A percentile compares a stretch with the other conserved stretches of the same genome.
These are phyloP conservation scores for Phthorimaea operculella DNA, from an alignment of 1,140 invertebrate species.

Conservation along the genomic window DNA sequence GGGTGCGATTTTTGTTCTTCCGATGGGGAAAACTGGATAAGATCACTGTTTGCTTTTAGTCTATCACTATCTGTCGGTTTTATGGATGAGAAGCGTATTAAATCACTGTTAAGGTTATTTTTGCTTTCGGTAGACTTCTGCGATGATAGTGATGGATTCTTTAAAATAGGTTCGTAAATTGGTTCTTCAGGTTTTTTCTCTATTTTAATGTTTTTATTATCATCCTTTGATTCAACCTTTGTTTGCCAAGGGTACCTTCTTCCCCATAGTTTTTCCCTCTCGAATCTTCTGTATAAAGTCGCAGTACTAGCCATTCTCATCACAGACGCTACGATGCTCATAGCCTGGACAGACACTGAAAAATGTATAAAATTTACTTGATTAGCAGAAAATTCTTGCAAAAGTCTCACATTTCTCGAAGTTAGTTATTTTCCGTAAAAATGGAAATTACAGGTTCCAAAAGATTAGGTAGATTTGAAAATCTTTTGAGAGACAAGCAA, in stretches of 20 bases:
- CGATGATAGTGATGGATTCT: constrained; percentile 25
- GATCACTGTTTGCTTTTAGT: constrained; percentile 37
- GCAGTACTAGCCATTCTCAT: constrained; percentile 75
- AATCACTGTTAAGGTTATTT: constrained; percentile 37
- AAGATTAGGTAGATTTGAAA: too few relatives aligned
- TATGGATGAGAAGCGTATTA: constrained; percentile 53
- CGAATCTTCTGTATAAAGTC: constrained; percentile 78
- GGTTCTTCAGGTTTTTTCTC: constrained; percentile 22
- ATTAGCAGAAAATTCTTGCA: too few relatives aligned
- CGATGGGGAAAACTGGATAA: constrained; percentile 54
- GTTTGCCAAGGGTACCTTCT: constrained; percentile 75
- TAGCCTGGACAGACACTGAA: constrained; percentile 72
- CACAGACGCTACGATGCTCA: constrained; percentile 74
- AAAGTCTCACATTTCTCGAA: too few relatives aligned
- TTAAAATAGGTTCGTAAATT: constrained; percentile 38
- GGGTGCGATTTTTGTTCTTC: constrained; percentile 23
- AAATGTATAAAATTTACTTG: constrained; percentile 19
- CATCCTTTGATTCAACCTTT: constrained; percentile 9
- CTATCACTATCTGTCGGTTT: constrained; percentile 19
- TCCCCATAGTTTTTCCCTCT: constrained; percentile 78
- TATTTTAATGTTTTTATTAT: constrained; percentile 19
- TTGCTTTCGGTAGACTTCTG: constrained; percentile 15
- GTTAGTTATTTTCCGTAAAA: too few relatives aligned
- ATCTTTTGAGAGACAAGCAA: too few relatives aligned
- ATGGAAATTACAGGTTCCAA: too few relatives aligned